Evolutionary conservation across 2,797 vertebrate species (phyloP), one percentile per base, ranked within the genome.

Genomic region (Lemur catta): DNA sequence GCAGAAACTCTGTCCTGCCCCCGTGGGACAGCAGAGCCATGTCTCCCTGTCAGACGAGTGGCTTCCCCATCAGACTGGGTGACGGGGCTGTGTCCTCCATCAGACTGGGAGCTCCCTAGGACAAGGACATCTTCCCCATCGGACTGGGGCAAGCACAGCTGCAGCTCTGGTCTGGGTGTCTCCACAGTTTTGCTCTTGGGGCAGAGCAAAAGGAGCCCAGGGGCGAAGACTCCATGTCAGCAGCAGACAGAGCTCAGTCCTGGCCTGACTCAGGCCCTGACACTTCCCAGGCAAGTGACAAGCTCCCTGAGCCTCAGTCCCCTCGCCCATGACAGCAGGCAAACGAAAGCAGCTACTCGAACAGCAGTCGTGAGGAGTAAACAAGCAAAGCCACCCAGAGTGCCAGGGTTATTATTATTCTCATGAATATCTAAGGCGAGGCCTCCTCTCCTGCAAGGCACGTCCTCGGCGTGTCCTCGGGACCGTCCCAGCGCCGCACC

Each of bases 401-500:
- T 0, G 0, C 71, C 11, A 2, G 0, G 7, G 35, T 26, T 75
- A 69, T 13, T 13, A 38, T 79, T 28, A 35, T 59, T 78, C 63
- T 11, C 35, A 71, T 59, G 50, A 10, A 13, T 13, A 65, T 52
- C 78, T 89, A 26, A 17, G 20, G 46, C 1, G 0, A 22, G 38
- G 33, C 17, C 33, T 52, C 76, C 20, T 41, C 46, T 28, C 6
- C 2, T 7, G 30, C 71, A 1, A 67, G 55, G 69, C 80, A 59
- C 38, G 0, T 63, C 72, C 43, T 15, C 26, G 0, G 4, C 2
- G 10, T 0, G 0, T 13, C 38, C 65, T 87, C 12, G 0, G 61
- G 85, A 10, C 67, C 0, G 0, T 26, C n/a, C 26, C 0, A 0
- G 65, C 1, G 0, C 28, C 57, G 79, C 71, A 0, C 7, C n/a